Evolutionary conservation across 2,888 invertebrate genomes (phyloP).

Genomic region (Steinernema scapterisci): DNA sequence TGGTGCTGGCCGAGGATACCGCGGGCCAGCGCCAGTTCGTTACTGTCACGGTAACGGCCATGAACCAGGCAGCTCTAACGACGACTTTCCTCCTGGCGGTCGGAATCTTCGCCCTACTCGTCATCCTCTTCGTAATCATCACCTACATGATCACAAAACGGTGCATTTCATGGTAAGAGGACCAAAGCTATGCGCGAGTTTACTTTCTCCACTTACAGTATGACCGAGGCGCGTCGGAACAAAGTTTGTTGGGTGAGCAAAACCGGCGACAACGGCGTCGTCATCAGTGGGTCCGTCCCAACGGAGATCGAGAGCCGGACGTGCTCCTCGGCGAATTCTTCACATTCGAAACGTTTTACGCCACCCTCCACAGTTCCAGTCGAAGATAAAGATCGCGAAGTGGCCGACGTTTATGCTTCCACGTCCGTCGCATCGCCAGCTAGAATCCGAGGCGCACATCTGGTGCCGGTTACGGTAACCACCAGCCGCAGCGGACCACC

Average conservation of each 20-base stretch:
- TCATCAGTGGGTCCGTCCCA: constrained; percentile 50
- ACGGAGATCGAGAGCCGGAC: constrained; percentile 34
- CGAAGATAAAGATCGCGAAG: constrained; percentile 16
- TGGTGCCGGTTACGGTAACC: constrained; percentile 56
- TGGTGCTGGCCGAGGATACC: constrained; percentile 49
- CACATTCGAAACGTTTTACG: neutral
- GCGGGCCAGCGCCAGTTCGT: constrained; percentile 35
- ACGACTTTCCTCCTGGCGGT: constrained; percentile 44
- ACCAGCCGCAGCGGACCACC: constrained; percentile 52
- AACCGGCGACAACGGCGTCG: constrained; percentile 52
- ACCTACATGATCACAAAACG: constrained; percentile 37
- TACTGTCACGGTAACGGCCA: neutral
- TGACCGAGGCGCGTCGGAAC: constrained; percentile 35
- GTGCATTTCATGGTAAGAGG: constrained; percentile 1
- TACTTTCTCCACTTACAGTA: neutral
- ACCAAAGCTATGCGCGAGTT: neutral
- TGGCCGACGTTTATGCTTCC: constrained; percentile 2
- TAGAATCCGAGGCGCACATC: constrained; percentile 43
- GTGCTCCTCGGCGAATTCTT: constrained; percentile 17
- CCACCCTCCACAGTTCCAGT: neutral
- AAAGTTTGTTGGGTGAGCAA: constrained; percentile 55
- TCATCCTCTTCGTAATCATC: constrained; percentile 44
- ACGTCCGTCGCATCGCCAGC: constrained; percentile 30
- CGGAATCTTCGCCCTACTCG: constrained; percentile 44
- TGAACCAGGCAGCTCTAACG: constrained; percentile 3